A percentile compares a stretch with the other conserved stretches of the same genome.
These are phyloP conservation scores for Zaprionus africanus DNA, from an alignment of 1,140 invertebrate species.

Conservation along the genomic window DNA sequence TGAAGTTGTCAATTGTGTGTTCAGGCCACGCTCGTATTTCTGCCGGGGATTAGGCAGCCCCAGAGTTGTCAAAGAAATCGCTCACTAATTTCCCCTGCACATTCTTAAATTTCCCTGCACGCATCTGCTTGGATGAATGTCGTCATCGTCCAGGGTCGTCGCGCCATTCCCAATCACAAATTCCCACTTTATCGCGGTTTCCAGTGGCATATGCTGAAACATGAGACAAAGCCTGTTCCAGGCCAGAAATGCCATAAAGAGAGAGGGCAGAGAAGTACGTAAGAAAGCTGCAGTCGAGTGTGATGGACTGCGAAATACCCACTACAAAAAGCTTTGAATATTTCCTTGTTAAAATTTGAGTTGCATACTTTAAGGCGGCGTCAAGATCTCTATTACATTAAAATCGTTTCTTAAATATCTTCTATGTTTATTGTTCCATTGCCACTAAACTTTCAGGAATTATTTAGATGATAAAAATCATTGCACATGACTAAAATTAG, in stretches of 20 bases:
- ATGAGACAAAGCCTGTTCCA: conserved; percentile 50
- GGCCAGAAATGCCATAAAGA: neutral
- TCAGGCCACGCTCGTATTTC: neutral
- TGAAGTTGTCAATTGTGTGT: conserved; percentile 2
- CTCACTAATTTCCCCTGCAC: conserved; percentile 13
- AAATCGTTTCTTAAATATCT: too few species aligned
- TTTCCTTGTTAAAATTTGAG: too few species aligned
- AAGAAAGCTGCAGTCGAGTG: too few species aligned
- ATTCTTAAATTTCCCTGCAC: conserved; percentile 1
- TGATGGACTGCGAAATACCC: too few species aligned
- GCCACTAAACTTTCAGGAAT: too few species aligned
- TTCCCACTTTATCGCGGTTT: conserved; percentile 29
- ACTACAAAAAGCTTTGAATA: too few species aligned
- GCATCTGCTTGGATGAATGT: too few species aligned
- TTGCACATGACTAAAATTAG: too few species aligned
- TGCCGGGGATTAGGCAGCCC: conserved; percentile 12
- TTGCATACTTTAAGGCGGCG: too few species aligned
- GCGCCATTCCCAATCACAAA: conserved; percentile 2
- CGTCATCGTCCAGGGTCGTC: neutral
- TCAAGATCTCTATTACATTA: too few species aligned
- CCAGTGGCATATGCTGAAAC: conserved; percentile 71
- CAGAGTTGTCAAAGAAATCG: conserved; percentile 39
- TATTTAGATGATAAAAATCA: too few species aligned
- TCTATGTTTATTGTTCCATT: too few species aligned
- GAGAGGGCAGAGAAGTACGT: neutral